phyloP scores from a whole-genome alignment of 2,113 vertebrate species.

The Crotalus tigris region DNA sequence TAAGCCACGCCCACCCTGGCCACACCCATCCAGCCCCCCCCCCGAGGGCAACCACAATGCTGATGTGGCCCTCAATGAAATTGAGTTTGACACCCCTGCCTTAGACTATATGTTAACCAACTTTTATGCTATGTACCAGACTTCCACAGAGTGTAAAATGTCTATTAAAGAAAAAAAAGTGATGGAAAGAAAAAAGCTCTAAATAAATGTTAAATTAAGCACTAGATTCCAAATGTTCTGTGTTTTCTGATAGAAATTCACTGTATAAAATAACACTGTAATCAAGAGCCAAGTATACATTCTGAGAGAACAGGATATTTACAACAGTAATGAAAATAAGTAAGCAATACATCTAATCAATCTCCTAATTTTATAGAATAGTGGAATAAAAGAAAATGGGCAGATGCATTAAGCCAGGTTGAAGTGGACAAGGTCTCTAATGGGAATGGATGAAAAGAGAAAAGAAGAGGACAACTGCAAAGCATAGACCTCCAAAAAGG shows the following conservation, averaged over 20 bases:
- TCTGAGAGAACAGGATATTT: background rate
- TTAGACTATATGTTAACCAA: background rate
- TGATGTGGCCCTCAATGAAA: no score
- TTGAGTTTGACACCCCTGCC: background rate
- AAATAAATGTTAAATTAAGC: constrained; percentile 18
- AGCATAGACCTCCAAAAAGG: background rate
- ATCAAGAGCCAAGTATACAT: background rate
- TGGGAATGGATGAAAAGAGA: background rate
- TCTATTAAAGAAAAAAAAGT: background rate
- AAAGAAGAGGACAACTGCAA: background rate
- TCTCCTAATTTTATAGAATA: background rate
- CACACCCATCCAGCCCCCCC: no score
- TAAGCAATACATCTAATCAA: background rate
- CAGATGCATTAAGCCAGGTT: background rate
- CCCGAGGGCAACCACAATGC: no score
- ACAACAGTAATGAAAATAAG: background rate
- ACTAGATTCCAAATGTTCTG: constrained; percentile 23
- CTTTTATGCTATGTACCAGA: constrained; percentile 19
- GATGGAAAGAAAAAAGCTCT: background rate
- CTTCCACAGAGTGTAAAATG: constrained; percentile 11
- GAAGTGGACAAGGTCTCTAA: background rate
- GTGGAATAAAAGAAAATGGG: background rate
- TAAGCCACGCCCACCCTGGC: no score
- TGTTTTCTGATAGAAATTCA: constrained; percentile 4
- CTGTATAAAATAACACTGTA: background rate